Evolutionary conservation across 2,888 invertebrate genomes (phyloP).

Genomic region (Rhaphigaster nebulosa): DNA sequence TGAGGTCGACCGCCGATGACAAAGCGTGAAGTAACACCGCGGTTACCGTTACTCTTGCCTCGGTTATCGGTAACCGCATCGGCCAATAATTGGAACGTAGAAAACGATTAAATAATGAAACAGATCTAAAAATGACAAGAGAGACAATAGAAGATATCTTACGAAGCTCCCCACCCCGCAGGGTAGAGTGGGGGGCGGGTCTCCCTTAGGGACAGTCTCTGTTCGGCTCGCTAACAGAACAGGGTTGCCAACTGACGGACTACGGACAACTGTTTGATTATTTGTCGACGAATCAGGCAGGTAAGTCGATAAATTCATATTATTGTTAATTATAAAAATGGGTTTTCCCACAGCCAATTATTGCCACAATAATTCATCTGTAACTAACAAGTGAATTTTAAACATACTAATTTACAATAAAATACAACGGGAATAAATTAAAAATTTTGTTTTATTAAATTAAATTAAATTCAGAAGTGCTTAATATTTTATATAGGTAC

Average conservation of each 20-base stretch:
- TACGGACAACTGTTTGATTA: not conserved
- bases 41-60: not conserved
- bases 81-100: constrained; percentile 8
- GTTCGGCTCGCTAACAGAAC: constrained; percentile 17
- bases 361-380: not conserved
- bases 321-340: not conserved
- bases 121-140: constrained; percentile 20
- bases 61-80: constrained; percentile 8
- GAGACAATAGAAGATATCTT: not conserved
- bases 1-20: constrained; percentile 17
- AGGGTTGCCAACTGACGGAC: constrained; percentile 36
- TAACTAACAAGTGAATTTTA: too few relatives aligned
- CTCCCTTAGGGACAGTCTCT: constrained; percentile 44
- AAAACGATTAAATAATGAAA: constrained; percentile 39
- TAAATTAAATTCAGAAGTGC: too few relatives aligned
- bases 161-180: not conserved
- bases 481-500: too few relatives aligned
- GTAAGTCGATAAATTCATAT: not conserved
- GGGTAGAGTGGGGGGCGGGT: constrained; percentile 4
- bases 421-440: not conserved
- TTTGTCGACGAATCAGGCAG: constrained; percentile 23
- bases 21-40: not conserved
- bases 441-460: too few relatives aligned
- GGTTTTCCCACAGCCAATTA: not conserved
- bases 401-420: not conserved